Percentiles rank a stretch among this genome's conserved stretches.
Evolutionary conservation across 2,888 invertebrate species (phyloP).

Genomic region (Lapara coniferarum): DNA sequence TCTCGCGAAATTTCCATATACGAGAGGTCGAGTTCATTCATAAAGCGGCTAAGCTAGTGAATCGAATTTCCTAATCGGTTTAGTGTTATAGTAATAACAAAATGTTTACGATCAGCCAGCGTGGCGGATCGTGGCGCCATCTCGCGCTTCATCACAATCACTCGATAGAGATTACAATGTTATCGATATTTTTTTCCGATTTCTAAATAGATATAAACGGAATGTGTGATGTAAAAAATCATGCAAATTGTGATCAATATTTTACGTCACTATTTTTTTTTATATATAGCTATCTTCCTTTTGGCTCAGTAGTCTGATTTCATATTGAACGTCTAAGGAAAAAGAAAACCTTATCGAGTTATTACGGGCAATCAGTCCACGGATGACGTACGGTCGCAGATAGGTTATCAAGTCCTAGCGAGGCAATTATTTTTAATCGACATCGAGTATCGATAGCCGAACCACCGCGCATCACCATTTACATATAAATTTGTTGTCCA

Average conservation of each 20-base stretch:
- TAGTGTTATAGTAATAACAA: conserved; percentile 43
- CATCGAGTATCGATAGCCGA: conserved; percentile 53
- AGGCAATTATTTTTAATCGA: conserved; percentile 63
- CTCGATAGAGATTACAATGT: conserved; percentile 37
- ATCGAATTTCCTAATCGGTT: conserved; percentile 29
- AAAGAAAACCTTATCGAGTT: background rate
- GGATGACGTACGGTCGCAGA: conserved; percentile 29
- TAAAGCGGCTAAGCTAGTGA: conserved; percentile 13
- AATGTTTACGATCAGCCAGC: conserved; percentile 60
- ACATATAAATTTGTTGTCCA: conserved; percentile 81
- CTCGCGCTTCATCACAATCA: conserved; percentile 53
- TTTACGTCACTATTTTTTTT: no score
- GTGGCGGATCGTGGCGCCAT: conserved; percentile 67
- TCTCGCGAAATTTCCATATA: conserved; percentile 18
- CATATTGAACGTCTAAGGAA: background rate
- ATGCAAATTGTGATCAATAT: no score
- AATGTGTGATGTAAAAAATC: no score
- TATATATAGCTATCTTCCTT: no score
- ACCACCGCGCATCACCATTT: conserved; percentile 78
- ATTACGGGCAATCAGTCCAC: conserved; percentile 28
- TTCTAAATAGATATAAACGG: background rate
- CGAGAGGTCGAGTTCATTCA: conserved; percentile 29
- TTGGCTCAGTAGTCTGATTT: no score
- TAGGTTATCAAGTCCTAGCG: conserved; percentile 42
- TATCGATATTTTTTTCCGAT: conserved; percentile 29